Evolutionary conservation across 2,888 invertebrate genomes (phyloP).

Genomic region (Syrista parreyssii): DNA sequence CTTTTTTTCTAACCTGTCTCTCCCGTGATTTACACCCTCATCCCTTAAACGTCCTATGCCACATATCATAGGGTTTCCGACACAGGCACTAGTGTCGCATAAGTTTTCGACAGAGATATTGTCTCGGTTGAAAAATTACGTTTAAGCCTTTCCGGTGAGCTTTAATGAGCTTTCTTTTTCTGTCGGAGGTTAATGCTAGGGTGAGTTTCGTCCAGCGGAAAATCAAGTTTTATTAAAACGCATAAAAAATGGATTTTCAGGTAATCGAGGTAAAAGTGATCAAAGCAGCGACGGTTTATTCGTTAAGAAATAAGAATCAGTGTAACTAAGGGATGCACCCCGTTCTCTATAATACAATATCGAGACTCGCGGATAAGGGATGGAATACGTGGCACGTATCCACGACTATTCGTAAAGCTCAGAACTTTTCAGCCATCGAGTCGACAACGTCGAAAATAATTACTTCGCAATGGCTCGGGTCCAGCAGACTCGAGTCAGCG

Average conservation of each 20-base stretch:
- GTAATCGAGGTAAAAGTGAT: not conserved
- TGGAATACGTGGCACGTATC: not conserved
- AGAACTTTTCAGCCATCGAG: constrained; percentile 27
- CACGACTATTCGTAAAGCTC: not conserved
- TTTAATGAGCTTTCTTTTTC: not conserved
- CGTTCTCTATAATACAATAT: not conserved
- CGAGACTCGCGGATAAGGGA: not conserved
- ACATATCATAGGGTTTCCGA: constrained; percentile 1
- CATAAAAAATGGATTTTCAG: not conserved
- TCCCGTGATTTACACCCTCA: not conserved
- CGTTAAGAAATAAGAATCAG: not conserved
- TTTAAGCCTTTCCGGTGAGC: not conserved
- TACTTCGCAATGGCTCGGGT: constrained; percentile 20
- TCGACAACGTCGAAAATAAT: constrained; percentile 20
- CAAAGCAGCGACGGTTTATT: not conserved
- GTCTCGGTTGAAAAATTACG: not conserved
- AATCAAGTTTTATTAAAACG: not conserved
- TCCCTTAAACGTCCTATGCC: constrained; percentile 1
- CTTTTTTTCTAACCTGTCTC: not conserved
- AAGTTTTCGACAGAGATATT: constrained; percentile 5
- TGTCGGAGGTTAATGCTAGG: not conserved
- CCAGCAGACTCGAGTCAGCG: constrained; percentile 30
- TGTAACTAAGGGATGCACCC: not conserved
- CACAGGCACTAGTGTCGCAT: not conserved
- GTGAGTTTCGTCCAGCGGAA: no score